Base-by-base conservation (phyloP, 2,113 vertebrate species). In the Cephalopholis sonnerati region DNA sequence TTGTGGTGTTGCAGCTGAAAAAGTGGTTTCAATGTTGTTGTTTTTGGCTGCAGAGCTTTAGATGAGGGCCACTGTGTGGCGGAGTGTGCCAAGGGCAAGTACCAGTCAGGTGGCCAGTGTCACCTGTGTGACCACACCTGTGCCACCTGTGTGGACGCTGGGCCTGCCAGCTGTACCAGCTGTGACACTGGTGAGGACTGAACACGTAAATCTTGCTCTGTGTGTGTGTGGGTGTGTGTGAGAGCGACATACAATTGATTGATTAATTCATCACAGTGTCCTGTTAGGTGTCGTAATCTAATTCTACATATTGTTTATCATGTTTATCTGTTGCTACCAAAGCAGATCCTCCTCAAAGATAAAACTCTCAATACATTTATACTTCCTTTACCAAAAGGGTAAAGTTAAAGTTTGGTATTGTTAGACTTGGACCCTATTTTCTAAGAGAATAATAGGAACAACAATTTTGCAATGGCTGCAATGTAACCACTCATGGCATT, bases 111-210 rank as follows among this genome's bases (percentile, higher is more conserved):
- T 53, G 94, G 95, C 20, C 96, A 91, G 41, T 99, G 97, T 81
- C 95, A 96, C 86, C 85, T 93, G 20, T 99, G 98, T 88, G 97
- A 99, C 85, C 96, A 96, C 77, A 97, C 96, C 77, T 99, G 98
- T 87, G 92, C 90, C 57, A 92, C 93, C 59, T 99, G 98, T 87
- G 88, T 81, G 70, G 97, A 96, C n/a, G 94, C 91, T 20, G 96
- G 95, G 24, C 91, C 96, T 58, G 93, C 93, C 76, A 95, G 96
- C 93, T 99, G 98, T 13, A 97, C 93, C 3, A 65, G 93, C 80
- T 99, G 98, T 90, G 94, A 96, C 84, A 96, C 77, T 82, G 98
- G 98, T 99, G 87, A 96, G 92, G 27, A 5, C 7, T 2, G 32
- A 57, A 65, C 27, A 29, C 20, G 17, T 1, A 25, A 2, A 22